Evolutionary conservation across 2,888 invertebrate genomes (phyloP), one percentile per base, ranked within the genome.

Genomic region (Deladenus siricidicola): DNA sequence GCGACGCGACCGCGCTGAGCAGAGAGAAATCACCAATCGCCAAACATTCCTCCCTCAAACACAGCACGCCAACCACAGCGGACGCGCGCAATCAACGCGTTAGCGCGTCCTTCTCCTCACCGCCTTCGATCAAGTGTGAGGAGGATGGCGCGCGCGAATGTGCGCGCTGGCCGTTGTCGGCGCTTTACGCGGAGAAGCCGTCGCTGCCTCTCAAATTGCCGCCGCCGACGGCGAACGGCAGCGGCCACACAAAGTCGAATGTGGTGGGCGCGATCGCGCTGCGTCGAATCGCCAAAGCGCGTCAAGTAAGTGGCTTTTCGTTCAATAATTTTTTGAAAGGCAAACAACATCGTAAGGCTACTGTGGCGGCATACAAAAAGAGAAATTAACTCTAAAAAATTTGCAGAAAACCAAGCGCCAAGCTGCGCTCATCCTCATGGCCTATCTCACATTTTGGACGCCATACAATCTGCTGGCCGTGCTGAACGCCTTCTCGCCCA

Each of bases 401-500:
- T 56, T 69, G 49, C 19, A 67, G 67, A 58, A 56, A 43, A 55
- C 67, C 23, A 70, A 67, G 54, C 63, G 70, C 19, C 70, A 70
- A 62, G 70, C 66, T 58, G 65, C 69, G 62, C 26, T 50, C 28
- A 50, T 50, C 30, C n/a, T 50, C 6, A 8, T 50, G 50, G 50
- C 75, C 8, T 75, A 75, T 63, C 44, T 75, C 45, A 68, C 67
- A 34, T 69, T 75, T 57, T 75, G 75, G 75, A 66, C 65, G 2
- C 75, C 75, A n/a, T 75, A 75, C 58, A 73, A 75, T 60, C 44
- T 73, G 14, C 26, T 70, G 54, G 70, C 70, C 10, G 62, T 70
- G 8, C 59, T 71, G 57, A 70, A 72, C 42, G 65, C 72, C 14
- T 62, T 72, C 39, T 58, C 62, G 24, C 53, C 63, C 23, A 64